Evolutionary conservation across 30 jellyfish, hydroid and myxozoan species (phyloP), one percentile per base, ranked within the genome.

Genomic region (Euphysa ruthae): DNA sequence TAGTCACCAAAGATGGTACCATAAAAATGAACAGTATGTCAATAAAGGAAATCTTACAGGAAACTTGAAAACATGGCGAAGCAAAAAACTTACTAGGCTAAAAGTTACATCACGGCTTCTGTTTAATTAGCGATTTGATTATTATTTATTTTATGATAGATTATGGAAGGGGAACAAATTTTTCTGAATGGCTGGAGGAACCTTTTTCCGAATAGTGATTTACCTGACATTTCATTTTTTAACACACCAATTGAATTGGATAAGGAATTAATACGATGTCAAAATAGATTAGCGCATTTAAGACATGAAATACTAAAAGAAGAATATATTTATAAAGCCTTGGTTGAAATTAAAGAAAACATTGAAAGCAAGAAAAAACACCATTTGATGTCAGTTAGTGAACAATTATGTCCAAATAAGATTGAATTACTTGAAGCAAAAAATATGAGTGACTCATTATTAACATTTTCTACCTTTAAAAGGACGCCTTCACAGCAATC

Each of bases 151-250:
- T n/a, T n/a, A n/a, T n/a, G n/a, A n/a, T 38, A 38, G 52, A 44
- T 14, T 14, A 82, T 82, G 94, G 89, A 83, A 32, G 78, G 51
- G 49, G 70, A 65, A 42, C 82, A 83, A 34, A 83, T 61, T 32
- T 83, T 83, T 75, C 15, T 75, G 28, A 44, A 79, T 13, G 95
- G 75, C 22, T 83, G 95, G 95, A 35, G 55, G 81, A 33, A 34
- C 32, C 33, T 63, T 29, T 83, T 83, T 49, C 95, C 95, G 66
- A 58, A 66, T 19, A 85, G 70, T 35, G 86, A 63, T 32, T 77
- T 56, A 22, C 95, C 95, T 38, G 93, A 83, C 58, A 56, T 76
- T 4, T 49, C 75, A 15, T 63, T 75, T 55, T 65, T 83, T 61
- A 55, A 58, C 30, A 68, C 92, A 35, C 63, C 56, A 18, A 54